Base-by-base conservation (phyloP, 2,888 invertebrate genomes). In the Petrolisthes cinctipes region DNA sequence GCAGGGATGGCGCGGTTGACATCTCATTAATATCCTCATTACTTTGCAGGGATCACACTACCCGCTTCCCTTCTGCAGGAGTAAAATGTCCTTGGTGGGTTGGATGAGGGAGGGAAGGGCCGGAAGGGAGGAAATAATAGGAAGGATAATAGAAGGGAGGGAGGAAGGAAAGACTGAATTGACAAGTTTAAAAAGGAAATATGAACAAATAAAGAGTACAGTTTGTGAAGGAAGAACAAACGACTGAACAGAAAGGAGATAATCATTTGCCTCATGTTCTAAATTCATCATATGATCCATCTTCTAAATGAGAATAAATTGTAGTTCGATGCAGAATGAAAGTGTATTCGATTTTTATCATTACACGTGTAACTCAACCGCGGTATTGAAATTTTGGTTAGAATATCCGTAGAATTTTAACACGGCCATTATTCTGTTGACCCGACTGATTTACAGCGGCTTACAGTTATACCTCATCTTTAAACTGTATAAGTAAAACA, bases 21-120 rank as follows among this genome's bases (percentile, higher is more conserved):
- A 75, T 86, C 86, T 86, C 73, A 86, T 86, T 86, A 82, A 86
- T 66, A 80, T 68, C 80, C 80, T 86, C 86, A 86, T 86, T 86
- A 86, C 75, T 85, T 79, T 66, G 79, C 66, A 53, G 66, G 85
- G 37, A 37, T 37, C 37, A 37, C 37, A 37, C 37, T 37, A 37
- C 37, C 37, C 37, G 37, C 37, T 37, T 37, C 37, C 37, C 37
- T 37, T 37, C 37, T 37, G 37, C 37, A 37, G 37, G 66, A 66
- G 17, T 11, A 66, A 17, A 66, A 11, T 66, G 66, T 66, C 14
- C 66, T 37, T 2, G 37, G 37, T 37, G 53, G 66, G 37, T 5
- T 9, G 23, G 79, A 14, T n/a, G 20, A 56, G 53, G 73, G 57
- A 66, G 73, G 0, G 57, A 66, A 83, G 9, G 71, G 37, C 53